These are phyloP conservation scores for Xiphias gladius DNA, from an alignment of 2,113 vertebrate species.

Conservation along the genomic window DNA sequence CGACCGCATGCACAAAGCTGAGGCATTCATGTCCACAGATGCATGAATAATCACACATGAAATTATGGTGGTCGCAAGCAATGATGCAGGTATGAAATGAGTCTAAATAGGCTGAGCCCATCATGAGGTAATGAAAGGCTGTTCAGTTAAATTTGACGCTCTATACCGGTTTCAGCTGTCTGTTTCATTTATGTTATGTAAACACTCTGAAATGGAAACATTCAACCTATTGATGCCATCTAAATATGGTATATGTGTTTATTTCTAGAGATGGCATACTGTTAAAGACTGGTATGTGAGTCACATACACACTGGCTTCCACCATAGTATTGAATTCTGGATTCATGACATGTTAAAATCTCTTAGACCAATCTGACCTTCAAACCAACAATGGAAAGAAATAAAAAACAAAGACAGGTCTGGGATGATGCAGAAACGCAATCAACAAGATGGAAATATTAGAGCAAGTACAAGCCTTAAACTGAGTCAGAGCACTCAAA, in stretches of 20 bases:
- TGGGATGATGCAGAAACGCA: not conserved
- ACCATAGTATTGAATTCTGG: not conserved
- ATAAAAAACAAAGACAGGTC: not conserved
- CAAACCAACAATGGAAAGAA: too few relatives aligned
- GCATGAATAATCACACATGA: constrained; percentile 5
- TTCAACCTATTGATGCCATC: not conserved
- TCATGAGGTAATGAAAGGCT: constrained; percentile 38
- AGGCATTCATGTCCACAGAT: constrained; percentile 2
- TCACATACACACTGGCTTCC: not conserved
- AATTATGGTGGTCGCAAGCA: constrained; percentile 30
- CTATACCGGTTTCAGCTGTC: not conserved
- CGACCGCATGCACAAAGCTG: constrained; percentile 12
- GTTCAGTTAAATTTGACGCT: constrained; percentile 8
- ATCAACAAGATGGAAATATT: not conserved
- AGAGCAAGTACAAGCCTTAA: not conserved
- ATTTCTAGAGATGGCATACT: too few relatives aligned
- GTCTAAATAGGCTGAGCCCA: constrained; percentile 39
- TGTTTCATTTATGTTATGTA: constrained; percentile 7
- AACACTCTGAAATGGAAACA: constrained; percentile 14
- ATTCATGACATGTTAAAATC: too few relatives aligned
- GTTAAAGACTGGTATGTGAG: not conserved
- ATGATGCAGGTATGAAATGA: constrained; percentile 29
- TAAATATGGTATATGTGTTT: too few relatives aligned
- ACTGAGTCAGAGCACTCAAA: not conserved
- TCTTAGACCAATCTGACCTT: too few relatives aligned